Conservation (phyloP, 2,888 invertebrate genomes). For the Biston stratarius region DNA sequence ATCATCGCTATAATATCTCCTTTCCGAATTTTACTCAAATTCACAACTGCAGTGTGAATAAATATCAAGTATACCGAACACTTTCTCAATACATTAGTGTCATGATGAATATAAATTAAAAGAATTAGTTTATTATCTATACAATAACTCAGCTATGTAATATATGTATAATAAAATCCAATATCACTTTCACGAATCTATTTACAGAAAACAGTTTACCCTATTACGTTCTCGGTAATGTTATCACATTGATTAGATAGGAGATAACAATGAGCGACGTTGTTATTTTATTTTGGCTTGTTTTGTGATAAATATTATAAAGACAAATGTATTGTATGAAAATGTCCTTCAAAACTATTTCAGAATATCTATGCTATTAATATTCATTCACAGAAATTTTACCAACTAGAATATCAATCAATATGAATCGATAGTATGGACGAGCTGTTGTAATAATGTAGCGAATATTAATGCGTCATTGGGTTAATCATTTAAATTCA, state of each 20-base stretch:
- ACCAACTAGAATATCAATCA: background rate
- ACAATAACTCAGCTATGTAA: no score
- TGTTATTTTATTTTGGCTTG: slow-evolving; percentile 50
- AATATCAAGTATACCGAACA: no score
- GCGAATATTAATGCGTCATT: background rate
- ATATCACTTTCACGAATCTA: slow-evolving; percentile 32
- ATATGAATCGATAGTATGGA: no score
- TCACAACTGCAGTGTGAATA: no score
- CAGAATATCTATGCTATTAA: background rate
- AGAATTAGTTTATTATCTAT: no score
- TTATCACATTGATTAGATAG: slow-evolving; percentile 60
- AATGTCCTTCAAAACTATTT: background rate
- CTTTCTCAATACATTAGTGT: no score
- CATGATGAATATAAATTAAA: no score
- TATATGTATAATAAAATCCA: background rate
- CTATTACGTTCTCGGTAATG: slow-evolving; percentile 48
- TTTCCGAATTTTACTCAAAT: no score
- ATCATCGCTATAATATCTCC: no score
- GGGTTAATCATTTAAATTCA: background rate
- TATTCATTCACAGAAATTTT: background rate
- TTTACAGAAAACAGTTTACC: slow-evolving; percentile 22
- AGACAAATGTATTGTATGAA: background rate
- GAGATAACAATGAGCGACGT: slow-evolving; percentile 40
- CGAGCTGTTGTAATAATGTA: background rate
- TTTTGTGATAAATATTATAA: slow-evolving; percentile 45